phyloP scores from a whole-genome alignment of 2,797 vertebrate genomes.

The Smutsia gigantea region DNA sequence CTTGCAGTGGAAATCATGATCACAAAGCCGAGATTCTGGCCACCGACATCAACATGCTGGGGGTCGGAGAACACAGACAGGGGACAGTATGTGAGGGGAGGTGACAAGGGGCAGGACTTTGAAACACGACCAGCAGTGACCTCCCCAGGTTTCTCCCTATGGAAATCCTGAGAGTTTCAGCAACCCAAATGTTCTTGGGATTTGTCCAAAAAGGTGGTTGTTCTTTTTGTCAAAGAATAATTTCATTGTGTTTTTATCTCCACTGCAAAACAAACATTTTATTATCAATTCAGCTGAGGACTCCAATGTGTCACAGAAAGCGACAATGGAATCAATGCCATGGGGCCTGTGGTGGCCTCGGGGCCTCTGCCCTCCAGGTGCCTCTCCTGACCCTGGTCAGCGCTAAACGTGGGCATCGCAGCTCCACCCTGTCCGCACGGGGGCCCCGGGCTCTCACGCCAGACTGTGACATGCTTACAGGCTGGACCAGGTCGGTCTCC shows the following conservation, averaged over 20 bases:
- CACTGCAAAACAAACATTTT: not conserved
- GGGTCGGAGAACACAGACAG: not conserved
- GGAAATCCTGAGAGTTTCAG: not conserved
- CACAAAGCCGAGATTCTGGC: not conserved
- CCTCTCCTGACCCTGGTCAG: not conserved
- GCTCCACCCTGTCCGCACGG: not conserved
- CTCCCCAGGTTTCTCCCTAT: not conserved
- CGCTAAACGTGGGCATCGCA: fast-evolving
- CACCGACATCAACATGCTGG: fast-evolving
- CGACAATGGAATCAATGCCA: too few relatives aligned
- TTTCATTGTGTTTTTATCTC: not conserved
- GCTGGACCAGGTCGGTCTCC: constrained; percentile 91
- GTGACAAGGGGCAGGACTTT: not conserved
- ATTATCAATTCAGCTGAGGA: not conserved
- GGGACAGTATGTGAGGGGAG: fast-evolving
- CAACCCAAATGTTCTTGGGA: not conserved
- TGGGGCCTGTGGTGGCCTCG: too few relatives aligned
- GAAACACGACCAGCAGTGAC: not conserved
- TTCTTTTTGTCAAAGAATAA: not conserved
- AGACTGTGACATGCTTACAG: constrained; percentile 84
- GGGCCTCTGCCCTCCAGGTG: not conserved
- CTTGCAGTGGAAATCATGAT: fast-evolving
- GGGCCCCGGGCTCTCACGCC: not conserved
- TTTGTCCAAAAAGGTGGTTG: not conserved
- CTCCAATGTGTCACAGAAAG: not conserved